These are phyloP conservation scores for Stenodera caucasica DNA, from an alignment of 2,888 invertebrate species.

Conservation along the genomic window DNA sequence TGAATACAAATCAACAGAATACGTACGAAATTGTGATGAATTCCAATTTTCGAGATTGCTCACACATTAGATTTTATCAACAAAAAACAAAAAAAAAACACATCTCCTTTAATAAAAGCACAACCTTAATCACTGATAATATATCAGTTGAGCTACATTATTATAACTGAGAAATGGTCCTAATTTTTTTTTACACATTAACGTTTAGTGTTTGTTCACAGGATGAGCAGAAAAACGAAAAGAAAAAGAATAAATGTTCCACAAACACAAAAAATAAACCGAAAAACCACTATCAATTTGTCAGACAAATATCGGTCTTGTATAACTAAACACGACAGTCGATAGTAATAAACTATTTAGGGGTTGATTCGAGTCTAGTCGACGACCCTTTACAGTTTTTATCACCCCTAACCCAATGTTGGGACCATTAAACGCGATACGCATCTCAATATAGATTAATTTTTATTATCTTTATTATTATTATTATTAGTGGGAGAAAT, in stretches of 20 bases:
- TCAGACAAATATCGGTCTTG: neutral
- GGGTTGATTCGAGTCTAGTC: neutral
- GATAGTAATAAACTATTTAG: neutral
- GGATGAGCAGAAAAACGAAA: no score
- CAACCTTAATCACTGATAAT: conserved; percentile 1
- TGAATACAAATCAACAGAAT: no score
- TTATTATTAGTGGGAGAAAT: no score
- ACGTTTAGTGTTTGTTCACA: neutral
- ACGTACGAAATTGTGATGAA: no score
- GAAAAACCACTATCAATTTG: neutral
- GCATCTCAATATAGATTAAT: no score
- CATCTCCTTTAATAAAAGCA: neutral
- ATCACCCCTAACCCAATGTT: neutral
- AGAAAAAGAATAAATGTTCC: neutral
- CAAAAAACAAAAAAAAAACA: no score
- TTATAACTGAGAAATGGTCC: neutral
- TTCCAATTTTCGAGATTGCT: no score
- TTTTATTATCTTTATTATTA: no score
- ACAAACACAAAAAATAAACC: neutral
- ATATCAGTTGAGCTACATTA: neutral
- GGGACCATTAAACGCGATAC: no score
- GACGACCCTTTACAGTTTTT: neutral
- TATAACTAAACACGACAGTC: neutral
- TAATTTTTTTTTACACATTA: neutral
- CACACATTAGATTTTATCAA: no score